Conservation (phyloP, 2,888 invertebrate species). For the Asteroscopus sphinx region DNA sequence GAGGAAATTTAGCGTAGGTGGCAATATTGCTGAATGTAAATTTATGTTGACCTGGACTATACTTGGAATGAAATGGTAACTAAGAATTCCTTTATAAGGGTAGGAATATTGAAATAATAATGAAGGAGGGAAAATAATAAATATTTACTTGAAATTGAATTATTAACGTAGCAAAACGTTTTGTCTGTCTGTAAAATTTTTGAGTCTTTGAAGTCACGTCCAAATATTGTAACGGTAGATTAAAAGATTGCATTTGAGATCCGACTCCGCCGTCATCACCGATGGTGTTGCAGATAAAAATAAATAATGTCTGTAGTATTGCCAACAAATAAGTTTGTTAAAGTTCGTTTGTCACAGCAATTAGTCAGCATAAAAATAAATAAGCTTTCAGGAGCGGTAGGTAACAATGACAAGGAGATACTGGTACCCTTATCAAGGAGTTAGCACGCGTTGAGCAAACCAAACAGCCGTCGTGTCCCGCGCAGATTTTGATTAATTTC, state of each 20-base stretch:
- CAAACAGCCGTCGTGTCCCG: conserved; percentile 47
- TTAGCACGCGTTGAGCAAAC: conserved; percentile 42
- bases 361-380: conserved; percentile 24
- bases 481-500: conserved; percentile 58
- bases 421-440: conserved; percentile 47
- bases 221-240: conserved; percentile 27
- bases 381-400: conserved; percentile 3
- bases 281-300: conserved; percentile 19
- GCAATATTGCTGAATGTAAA: conserved; percentile 13
- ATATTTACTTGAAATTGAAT: conserved; percentile 34
- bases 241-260: conserved; percentile 10
- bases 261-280: conserved; percentile 1
- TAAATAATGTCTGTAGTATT: background rate
- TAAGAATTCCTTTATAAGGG: conserved; percentile 13
- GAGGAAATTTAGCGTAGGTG: conserved; percentile 13
- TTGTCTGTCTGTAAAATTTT: conserved; percentile 12
- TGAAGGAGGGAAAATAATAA: conserved; percentile 23
- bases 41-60: conserved; percentile 8
- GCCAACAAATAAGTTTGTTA: conserved; percentile 1
- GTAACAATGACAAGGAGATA: conserved; percentile 25
- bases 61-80: conserved; percentile 10
- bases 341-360: conserved; percentile 12
- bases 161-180: conserved; percentile 28
- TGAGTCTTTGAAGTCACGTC: conserved; percentile 30
- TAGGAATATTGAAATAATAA: conserved; percentile 16